Base-by-base conservation (phyloP, 2,797 vertebrate genomes). In the Coregonus suidteri region DNA sequence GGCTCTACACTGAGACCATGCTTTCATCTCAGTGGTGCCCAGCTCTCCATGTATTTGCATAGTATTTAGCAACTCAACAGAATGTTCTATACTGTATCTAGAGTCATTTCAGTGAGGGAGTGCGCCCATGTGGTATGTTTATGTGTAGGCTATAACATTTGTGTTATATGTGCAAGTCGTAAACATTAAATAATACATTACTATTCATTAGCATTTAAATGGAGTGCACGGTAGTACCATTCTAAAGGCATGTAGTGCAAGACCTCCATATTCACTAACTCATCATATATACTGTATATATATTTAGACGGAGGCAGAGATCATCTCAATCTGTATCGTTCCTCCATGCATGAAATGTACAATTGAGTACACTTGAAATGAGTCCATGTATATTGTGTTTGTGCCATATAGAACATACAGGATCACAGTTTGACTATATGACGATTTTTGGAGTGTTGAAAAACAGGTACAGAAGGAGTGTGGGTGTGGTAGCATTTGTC, bases 381-480 rank as follows among this genome's bases (percentile, higher is more conserved):
- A 78, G 79, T 78, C 80, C n/a, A 78, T 85, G 75, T 90, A 85
- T 64, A 11, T 20, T 90, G 88, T 91, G 88, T 92, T 91, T 92
- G 87, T 88, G 90, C 92, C 87, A 90, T 91, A 88, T 92, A 90
- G 88, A 93, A 85, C 11, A 4, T 64, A 30, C 16, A 25, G 15
- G 25, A 91, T 89, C 91, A 91, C 91, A 88, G 90, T 85, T 90
- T 84, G 87, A 89, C 85, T 88, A 87, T 90, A 90, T 93, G 92
- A 92, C 92, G n/a, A 92, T 93, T 92, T 93, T 87, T 90, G 84
- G 78, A 88, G 88, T 88, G 86, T 80, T 77, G 31, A 84, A 82
- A 90, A 93, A 93, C 92, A 92, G 93, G 93, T 92, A 92, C 94
- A 95, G 94, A 94, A 91, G 94, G 93, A 89, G 88, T 86, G 94